Conservation (phyloP, 2,113 vertebrate species). For the Danio rerio region GRCz12tu NC_133178.1:39442501-39443000, state of each 20-base stretch:
- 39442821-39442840: slow-evolving; percentile 67
- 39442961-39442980: slow-evolving; percentile 80
- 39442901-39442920: slow-evolving; percentile 64
- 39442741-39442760: slow-evolving; percentile 72
- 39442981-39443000: slow-evolving; percentile 87
- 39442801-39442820: slow-evolving; percentile 66
- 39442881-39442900: slow-evolving; percentile 63
- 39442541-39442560: slow-evolving; percentile 60
- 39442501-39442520: slow-evolving; percentile 75
- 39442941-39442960: slow-evolving; percentile 82
- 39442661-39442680: slow-evolving; percentile 57
- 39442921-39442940: slow-evolving; percentile 76
- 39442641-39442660: slow-evolving; percentile 74
- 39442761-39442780: slow-evolving; percentile 79
- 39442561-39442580: slow-evolving; percentile 50
- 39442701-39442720: slow-evolving; percentile 78
- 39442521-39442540: slow-evolving; percentile 76
- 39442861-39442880: slow-evolving; percentile 74
- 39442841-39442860: slow-evolving; percentile 68
- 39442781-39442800: slow-evolving; percentile 82
- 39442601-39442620: slow-evolving; percentile 82
- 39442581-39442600: slow-evolving; percentile 68
- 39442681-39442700: slow-evolving; percentile 59
- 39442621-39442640: slow-evolving; percentile 77
- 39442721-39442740: slow-evolving; percentile 83